Conservation (phyloP, 1,140 invertebrate genomes). For the Trichoplusia ni region DNA sequence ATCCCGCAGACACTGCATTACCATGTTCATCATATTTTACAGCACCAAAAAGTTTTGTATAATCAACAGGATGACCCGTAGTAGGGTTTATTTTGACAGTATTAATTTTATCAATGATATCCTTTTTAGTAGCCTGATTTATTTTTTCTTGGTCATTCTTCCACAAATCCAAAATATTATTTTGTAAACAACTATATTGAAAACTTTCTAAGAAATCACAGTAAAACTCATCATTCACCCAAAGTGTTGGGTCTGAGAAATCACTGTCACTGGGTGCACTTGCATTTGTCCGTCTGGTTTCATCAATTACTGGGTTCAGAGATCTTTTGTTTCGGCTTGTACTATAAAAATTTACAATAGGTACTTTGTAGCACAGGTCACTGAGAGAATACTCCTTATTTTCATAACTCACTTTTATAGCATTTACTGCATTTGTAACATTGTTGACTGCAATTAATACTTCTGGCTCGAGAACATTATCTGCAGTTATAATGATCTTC, state of each 20-base stretch:
- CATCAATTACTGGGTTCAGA: conserved; percentile 46
- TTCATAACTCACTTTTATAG: conserved; percentile 55
- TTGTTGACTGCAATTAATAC: conserved; percentile 66
- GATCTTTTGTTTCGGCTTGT: conserved; percentile 70
- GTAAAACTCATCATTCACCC: conserved; percentile 80
- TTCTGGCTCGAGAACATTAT: conserved; percentile 85
- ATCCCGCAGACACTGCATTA: conserved; percentile 84
- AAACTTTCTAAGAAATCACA: conserved; percentile 83
- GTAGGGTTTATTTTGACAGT: conserved; percentile 83
- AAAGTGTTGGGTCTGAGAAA: conserved; percentile 80
- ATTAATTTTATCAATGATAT: conserved; percentile 85
- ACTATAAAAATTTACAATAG: conserved; percentile 61
- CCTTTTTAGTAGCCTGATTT: conserved; percentile 81
- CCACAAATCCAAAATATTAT: conserved; percentile 88
- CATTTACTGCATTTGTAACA: conserved; percentile 63
- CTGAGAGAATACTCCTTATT: conserved; percentile 77
- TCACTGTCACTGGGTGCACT: conserved; percentile 48
- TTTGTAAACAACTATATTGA: conserved; percentile 83
- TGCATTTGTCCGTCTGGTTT: conserved; percentile 27
- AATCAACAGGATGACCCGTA: conserved; percentile 85
- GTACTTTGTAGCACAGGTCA: conserved; percentile 86
- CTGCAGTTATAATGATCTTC: conserved; percentile 83
- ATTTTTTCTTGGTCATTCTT: conserved; percentile 83
- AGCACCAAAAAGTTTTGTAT: conserved; percentile 84
- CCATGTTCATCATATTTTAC: conserved; percentile 82